Percentiles rank a stretch among this genome's conserved stretches.
These are phyloP conservation scores for Spisula solida DNA, from an alignment of 2,888 invertebrate species.

Conservation along the genomic window DNA sequence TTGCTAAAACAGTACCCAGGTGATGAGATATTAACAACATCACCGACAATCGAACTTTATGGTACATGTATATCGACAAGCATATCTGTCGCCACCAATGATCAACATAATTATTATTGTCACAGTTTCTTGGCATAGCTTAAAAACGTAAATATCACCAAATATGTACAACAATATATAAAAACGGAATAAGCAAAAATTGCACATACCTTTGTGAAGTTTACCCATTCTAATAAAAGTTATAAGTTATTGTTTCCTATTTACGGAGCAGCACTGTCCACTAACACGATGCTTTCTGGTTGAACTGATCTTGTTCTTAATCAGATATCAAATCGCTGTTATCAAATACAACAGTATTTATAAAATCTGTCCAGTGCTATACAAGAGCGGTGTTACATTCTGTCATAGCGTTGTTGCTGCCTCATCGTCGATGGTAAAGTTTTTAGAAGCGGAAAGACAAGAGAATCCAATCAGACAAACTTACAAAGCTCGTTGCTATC, in stretches of 20 bases:
- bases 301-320: background rate
- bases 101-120: no score
- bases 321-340: background rate
- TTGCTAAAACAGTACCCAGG: no score
- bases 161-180: no score
- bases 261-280: background rate
- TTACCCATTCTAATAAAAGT: background rate
- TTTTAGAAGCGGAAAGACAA: conserved; percentile 7
- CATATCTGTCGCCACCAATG: no score
- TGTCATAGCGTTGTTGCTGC: conserved; percentile 32
- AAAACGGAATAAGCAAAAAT: background rate
- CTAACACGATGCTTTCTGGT: background rate
- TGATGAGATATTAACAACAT: no score
- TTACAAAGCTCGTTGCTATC: background rate
- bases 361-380: conserved; percentile 18
- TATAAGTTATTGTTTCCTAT: background rate
- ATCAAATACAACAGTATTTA: conserved; percentile 5
- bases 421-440: background rate
- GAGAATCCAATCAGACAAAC: conserved; percentile 45
- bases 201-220: conserved; percentile 7
- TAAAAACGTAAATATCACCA: no score
- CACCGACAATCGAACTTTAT: no score
- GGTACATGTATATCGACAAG: no score
- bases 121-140: no score
- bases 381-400: conserved; percentile 30